Evolutionary conservation across 2,797 vertebrate genomes (phyloP).

Genomic region (Leptatherina wallacei): DNA sequence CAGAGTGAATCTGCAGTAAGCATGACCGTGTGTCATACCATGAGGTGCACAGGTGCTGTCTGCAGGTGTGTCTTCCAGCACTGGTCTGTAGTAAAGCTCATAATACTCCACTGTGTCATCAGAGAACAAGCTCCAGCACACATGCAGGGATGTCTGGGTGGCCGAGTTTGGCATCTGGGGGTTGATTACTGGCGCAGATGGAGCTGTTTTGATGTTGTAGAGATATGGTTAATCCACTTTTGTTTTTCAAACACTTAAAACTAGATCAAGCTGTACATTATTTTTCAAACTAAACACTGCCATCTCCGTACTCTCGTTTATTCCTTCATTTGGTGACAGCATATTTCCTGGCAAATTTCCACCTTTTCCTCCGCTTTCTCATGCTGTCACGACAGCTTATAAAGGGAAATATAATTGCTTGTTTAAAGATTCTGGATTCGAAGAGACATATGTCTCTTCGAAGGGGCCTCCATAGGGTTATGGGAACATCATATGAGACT

Average conservation of each 20-base stretch:
- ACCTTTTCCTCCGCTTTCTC: not conserved
- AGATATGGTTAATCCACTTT: not conserved
- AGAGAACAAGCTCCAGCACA: slow-evolving; percentile 94
- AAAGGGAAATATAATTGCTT: not conserved
- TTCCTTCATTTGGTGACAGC: not conserved
- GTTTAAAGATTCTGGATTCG: not conserved
- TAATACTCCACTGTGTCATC: slow-evolving; percentile 94
- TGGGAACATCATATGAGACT: not conserved
- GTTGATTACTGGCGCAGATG: slow-evolving; percentile 95
- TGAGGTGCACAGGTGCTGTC: slow-evolving; percentile 65
- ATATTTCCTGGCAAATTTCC: not conserved
- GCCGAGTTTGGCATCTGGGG: slow-evolving; percentile 91
- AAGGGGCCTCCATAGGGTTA: not conserved
- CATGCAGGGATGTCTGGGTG: slow-evolving; percentile 86
- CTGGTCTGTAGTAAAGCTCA: slow-evolving; percentile 87
- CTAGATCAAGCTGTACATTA: not conserved
- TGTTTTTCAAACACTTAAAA: not conserved
- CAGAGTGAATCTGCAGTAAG: slow-evolving; percentile 7
- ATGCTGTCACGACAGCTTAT: not conserved
- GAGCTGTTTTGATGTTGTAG: slow-evolving; percentile 78
- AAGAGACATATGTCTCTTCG: too few relatives aligned
- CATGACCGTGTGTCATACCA: slow-evolving; percentile 73
- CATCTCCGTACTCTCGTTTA: not conserved
- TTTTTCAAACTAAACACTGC: slow-evolving; percentile 1
- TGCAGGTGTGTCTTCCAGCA: slow-evolving; percentile 78